A percentile compares a stretch with the other conserved stretches of the same genome.
Evolutionary conservation across 2,113 vertebrate genomes (phyloP).

Genomic region (Paracanthobrama guichenoti): DNA sequence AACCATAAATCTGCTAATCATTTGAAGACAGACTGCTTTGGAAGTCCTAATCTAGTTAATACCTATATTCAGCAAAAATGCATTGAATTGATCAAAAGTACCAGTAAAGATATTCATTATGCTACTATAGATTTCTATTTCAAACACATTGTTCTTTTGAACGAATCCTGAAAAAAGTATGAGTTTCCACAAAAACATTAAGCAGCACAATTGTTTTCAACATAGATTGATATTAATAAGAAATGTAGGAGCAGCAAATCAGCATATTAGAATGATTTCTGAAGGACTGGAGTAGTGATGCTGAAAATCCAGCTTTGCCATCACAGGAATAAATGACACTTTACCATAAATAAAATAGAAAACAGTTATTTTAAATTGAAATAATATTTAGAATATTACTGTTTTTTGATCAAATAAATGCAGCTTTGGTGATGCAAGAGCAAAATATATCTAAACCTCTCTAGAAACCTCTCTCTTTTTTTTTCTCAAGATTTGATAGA

Average conservation of each 20-base stretch:
- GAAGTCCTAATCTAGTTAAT: not conserved
- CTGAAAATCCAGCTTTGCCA: not conserved
- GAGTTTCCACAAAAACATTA: not conserved
- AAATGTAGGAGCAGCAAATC: not conserved
- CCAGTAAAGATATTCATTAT: not conserved
- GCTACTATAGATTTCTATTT: too few relatives aligned
- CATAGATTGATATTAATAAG: too few relatives aligned
- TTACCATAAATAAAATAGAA: not conserved
- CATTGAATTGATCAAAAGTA: too few relatives aligned
- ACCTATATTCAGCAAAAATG: not conserved
- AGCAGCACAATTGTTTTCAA: too few relatives aligned
- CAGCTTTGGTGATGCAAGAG: too few relatives aligned
- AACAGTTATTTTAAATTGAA: not conserved
- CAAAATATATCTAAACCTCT: too few relatives aligned
- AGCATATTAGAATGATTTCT: not conserved
- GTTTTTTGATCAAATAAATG: too few relatives aligned
- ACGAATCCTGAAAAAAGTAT: not conserved
- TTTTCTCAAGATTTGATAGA: too few relatives aligned
- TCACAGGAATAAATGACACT: not conserved
- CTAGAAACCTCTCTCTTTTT: too few relatives aligned
- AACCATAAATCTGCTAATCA: not conserved
- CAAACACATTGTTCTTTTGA: too few relatives aligned
- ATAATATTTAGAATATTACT: not conserved
- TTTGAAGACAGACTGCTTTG: not conserved
- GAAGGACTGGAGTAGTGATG: not conserved